These are phyloP conservation scores for Prosopocoilus inquinatus DNA, from an alignment of 2,888 invertebrate genomes.

Conservation along the genomic window DNA sequence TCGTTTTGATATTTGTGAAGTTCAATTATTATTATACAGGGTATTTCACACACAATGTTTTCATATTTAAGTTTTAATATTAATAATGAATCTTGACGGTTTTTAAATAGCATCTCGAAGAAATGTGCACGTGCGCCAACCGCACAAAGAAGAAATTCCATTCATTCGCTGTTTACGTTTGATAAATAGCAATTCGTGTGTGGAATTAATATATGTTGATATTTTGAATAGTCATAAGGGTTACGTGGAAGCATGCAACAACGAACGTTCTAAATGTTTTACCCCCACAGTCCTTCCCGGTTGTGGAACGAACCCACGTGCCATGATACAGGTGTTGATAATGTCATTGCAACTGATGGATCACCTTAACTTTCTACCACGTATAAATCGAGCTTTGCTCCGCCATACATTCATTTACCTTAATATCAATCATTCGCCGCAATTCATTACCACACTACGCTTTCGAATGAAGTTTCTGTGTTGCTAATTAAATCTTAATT, in stretches of 20 bases:
- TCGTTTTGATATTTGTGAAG: too few relatives aligned
- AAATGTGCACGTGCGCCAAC: background rate
- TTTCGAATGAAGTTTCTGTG: too few relatives aligned
- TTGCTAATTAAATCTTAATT: too few relatives aligned
- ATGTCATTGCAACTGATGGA: conserved; percentile 37
- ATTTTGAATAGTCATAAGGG: conserved; percentile 20
- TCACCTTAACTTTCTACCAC: conserved; percentile 24
- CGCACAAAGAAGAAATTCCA: background rate
- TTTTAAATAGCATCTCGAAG: background rate
- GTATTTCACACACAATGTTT: conserved; percentile 13
- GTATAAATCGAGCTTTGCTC: too few relatives aligned
- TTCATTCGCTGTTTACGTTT: background rate
- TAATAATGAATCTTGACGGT: conserved; percentile 14
- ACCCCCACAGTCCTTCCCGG: conserved; percentile 9
- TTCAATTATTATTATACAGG: too few relatives aligned
- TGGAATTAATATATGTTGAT: conserved; percentile 21
- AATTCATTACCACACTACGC: too few relatives aligned
- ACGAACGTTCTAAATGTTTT: conserved; percentile 18
- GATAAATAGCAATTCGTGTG: background rate
- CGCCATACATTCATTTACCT: too few relatives aligned
- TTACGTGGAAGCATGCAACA: conserved; percentile 17
- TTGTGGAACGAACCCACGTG: conserved; percentile 25
- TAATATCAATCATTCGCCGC: too few relatives aligned
- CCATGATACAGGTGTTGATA: conserved; percentile 41
- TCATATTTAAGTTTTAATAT: conserved; percentile 10